A percentile compares a stretch with the other conserved stretches of the same genome.
phyloP scores from a whole-genome alignment of 1,140 invertebrate species.

The Paraescarpia echinospica region DNA sequence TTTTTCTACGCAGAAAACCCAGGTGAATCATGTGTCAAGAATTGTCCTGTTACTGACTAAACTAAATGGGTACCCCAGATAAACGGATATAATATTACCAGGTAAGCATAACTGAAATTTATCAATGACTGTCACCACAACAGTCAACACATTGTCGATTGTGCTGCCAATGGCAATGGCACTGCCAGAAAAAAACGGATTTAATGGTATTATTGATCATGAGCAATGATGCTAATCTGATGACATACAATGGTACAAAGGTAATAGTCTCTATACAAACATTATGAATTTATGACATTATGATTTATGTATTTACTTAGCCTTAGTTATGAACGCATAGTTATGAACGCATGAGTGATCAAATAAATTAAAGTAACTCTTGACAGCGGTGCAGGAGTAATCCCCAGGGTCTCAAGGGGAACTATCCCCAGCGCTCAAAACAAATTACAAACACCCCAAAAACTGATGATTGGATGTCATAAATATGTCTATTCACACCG shows the following conservation, averaged over 20 bases:
- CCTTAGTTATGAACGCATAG: not conserved
- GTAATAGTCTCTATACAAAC: not conserved
- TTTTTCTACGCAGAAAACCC: not conserved
- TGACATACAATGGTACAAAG: not conserved
- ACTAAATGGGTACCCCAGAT: not conserved
- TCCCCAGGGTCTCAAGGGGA: too few relatives aligned
- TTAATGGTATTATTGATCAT: not conserved
- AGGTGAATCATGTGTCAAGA: not conserved
- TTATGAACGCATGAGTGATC: not conserved
- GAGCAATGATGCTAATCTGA: not conserved
- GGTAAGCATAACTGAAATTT: not conserved
- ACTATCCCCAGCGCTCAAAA: not conserved
- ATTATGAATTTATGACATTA: not conserved
- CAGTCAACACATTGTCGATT: too few relatives aligned
- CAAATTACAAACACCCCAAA: not conserved
- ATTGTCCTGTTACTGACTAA: not conserved
- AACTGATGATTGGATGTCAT: not conserved
- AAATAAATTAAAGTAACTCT: not conserved
- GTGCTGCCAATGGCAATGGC: too few relatives aligned
- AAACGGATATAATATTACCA: not conserved
- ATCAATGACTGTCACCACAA: not conserved
- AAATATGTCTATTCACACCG: not conserved
- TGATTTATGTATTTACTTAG: too few relatives aligned
- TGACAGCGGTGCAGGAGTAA: not conserved
- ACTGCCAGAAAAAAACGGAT: not conserved